phyloP scores from a whole-genome alignment of 2,888 invertebrate genomes.

The Drosophila suboccidentalis region DNA sequence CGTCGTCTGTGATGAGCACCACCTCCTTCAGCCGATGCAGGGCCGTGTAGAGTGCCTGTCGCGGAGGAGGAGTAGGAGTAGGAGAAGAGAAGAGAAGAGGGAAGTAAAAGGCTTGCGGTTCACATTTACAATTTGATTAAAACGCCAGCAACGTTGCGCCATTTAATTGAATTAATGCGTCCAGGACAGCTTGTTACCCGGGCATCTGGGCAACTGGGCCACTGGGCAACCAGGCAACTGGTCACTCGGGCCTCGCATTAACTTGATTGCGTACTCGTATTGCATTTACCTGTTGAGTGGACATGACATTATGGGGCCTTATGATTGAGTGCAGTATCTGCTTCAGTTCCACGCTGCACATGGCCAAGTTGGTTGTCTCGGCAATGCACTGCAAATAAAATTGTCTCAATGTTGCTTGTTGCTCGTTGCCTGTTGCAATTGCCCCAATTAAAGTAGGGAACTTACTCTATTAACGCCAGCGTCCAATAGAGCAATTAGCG shows the following conservation, averaged over 20 bases:
- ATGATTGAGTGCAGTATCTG: constrained; percentile 93
- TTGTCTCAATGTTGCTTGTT: background rate
- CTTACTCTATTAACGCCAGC: constrained; percentile 96
- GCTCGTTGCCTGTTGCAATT: background rate
- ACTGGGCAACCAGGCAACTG: background rate
- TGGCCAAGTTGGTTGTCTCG: constrained; percentile 88
- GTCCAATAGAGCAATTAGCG: constrained; percentile 91
- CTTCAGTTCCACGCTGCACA: constrained; percentile 89
- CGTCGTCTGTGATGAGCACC: constrained; percentile 94
- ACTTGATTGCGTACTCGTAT: constrained; percentile 54
- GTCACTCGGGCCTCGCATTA: constrained; percentile 41
- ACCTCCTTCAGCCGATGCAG: constrained; percentile 94
- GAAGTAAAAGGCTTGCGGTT: constrained; percentile 36
- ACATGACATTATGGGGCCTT: constrained; percentile 91
- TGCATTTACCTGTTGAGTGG: constrained; percentile 87
- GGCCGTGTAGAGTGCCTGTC: constrained; percentile 92
- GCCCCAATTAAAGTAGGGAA: constrained; percentile 30
- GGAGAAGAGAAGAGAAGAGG: background rate
- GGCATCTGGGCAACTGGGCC: background rate
- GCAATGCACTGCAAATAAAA: constrained; percentile 87
- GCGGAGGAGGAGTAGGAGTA: background rate
- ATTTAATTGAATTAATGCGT: constrained; percentile 69
- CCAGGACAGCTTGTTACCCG: background rate
- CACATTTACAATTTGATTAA: constrained; percentile 58
- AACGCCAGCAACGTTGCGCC: constrained; percentile 30